Conservation (phyloP, 2,888 invertebrate species). For the Ceramica pisi region DNA sequence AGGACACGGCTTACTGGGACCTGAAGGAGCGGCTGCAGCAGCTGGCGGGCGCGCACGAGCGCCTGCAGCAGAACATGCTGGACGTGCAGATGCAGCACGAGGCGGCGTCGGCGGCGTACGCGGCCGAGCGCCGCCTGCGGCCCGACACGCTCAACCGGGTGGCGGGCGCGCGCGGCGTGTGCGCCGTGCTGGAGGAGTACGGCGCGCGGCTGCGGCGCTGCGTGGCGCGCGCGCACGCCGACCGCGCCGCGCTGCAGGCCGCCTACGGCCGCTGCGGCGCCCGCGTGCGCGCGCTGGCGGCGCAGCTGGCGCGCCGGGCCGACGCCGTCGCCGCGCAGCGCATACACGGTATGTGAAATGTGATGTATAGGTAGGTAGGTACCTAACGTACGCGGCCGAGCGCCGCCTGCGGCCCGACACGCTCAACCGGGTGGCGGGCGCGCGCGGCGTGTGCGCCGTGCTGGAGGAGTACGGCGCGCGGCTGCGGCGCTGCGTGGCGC, state of each 20-base stretch:
- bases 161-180: slow-evolving; percentile 77
- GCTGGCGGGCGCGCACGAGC: slow-evolving; percentile 80
- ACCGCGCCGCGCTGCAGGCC: slow-evolving; percentile 75
- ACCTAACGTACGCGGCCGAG: slow-evolving; percentile 83
- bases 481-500: slow-evolving; percentile 75
- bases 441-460: slow-evolving; percentile 80
- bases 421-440: slow-evolving; percentile 75
- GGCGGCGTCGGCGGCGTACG: slow-evolving; percentile 80
- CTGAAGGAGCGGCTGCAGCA: slow-evolving; percentile 81
- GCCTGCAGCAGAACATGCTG: slow-evolving; percentile 85
- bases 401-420: slow-evolving; percentile 82
- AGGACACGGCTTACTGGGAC: slow-evolving; percentile 86
- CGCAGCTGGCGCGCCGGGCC: neutral
- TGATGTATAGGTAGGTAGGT: too few relatives aligned
- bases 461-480: slow-evolving; percentile 77
- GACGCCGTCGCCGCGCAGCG: slow-evolving; percentile 62
- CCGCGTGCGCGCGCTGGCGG: slow-evolving; percentile 52
- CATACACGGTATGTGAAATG: slow-evolving; percentile 52
- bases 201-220: slow-evolving; percentile 76
- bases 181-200: slow-evolving; percentile 79
- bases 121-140: slow-evolving; percentile 81
- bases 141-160: slow-evolving; percentile 82
- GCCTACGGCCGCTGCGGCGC: slow-evolving; percentile 68
- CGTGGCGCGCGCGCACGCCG: slow-evolving; percentile 75
- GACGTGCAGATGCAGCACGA: slow-evolving; percentile 87